Conservation (phyloP, 2,797 vertebrate species). For the Dicrostonyx torquatus region DNA sequence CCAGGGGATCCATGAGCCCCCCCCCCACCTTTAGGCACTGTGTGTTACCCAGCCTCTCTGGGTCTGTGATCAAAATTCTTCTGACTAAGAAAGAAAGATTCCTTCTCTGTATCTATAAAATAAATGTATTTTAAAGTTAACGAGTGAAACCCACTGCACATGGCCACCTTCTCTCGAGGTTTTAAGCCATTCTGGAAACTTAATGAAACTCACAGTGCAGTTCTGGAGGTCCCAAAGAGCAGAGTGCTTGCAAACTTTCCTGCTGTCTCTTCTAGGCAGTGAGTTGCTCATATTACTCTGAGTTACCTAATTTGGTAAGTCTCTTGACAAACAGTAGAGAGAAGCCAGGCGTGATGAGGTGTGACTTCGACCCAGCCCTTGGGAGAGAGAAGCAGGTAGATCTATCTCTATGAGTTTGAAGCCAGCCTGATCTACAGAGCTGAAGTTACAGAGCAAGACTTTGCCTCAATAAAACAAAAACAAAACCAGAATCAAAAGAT, state of each 20-base stretch:
- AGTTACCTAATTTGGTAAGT: constrained; percentile 53
- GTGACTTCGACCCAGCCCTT: neutral
- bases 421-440: neutral
- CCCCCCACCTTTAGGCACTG: neutral
- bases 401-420: neutral
- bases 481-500: neutral
- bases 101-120: neutral
- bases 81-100: neutral
- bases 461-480: neutral
- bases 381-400: neutral
- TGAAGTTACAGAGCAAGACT: neutral
- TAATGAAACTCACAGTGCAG: neutral
- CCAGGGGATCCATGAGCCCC: neutral
- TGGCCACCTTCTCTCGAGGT: neutral
- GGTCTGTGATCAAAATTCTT: neutral
- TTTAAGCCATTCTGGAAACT: neutral
- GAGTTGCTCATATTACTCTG: constrained; percentile 26
- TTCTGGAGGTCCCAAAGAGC: constrained; percentile 29
- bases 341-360: neutral
- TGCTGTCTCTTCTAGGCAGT: constrained; percentile 22
- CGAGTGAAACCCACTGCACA: constrained; percentile 11
- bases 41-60: neutral
- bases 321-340: constrained; percentile 59
- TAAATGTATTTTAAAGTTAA: neutral
- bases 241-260: constrained; percentile 27